These are phyloP conservation scores for Luehdorfia chinensis DNA, from an alignment of 1,140 invertebrate genomes.

Conservation along the genomic window DNA sequence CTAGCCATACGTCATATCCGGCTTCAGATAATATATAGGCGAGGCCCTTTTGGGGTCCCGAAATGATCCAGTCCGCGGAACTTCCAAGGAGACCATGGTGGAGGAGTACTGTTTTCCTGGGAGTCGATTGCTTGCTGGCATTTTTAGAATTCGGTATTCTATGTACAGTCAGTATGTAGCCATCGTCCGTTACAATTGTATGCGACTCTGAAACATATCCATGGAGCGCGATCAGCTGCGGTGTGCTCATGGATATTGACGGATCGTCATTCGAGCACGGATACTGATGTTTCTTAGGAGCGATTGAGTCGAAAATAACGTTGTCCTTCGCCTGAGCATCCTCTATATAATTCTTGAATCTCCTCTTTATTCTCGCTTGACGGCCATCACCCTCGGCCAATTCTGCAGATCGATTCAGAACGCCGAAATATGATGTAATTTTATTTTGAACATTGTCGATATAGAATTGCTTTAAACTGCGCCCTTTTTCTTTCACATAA, in stretches of 20 bases:
- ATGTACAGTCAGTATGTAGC: conserved; percentile 85
- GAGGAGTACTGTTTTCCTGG: conserved; percentile 78
- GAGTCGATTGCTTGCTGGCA: conserved; percentile 23
- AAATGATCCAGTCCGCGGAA: conserved; percentile 86
- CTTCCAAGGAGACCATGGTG: conserved; percentile 88
- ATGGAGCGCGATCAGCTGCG: conserved; percentile 79
- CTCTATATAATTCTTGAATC: conserved; percentile 43
- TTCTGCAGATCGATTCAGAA: conserved; percentile 12
- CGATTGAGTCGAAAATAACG: conserved; percentile 53
- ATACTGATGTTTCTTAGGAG: conserved; percentile 34
- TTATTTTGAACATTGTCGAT: conserved; percentile 47
- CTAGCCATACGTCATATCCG: conserved; percentile 84
- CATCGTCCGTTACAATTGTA: conserved; percentile 82
- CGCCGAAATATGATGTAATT: conserved; percentile 43
- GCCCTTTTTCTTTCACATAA: conserved; percentile 53
- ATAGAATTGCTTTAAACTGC: conserved; percentile 50
- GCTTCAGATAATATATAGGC: conserved; percentile 80
- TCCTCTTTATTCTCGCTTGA: conserved; percentile 33
- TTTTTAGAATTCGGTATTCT: conserved; percentile 80
- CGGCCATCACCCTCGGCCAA: conserved; percentile 8
- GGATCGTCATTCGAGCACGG: conserved; percentile 52
- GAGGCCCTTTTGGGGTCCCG: conserved; percentile 79
- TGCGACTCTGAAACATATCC: conserved; percentile 85
- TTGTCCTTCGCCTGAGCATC: conserved; percentile 36
- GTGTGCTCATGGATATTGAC: conserved; percentile 60